Base-by-base conservation (phyloP, 2,888 invertebrate genomes). In the Microctonus aethiopoides region DNA sequence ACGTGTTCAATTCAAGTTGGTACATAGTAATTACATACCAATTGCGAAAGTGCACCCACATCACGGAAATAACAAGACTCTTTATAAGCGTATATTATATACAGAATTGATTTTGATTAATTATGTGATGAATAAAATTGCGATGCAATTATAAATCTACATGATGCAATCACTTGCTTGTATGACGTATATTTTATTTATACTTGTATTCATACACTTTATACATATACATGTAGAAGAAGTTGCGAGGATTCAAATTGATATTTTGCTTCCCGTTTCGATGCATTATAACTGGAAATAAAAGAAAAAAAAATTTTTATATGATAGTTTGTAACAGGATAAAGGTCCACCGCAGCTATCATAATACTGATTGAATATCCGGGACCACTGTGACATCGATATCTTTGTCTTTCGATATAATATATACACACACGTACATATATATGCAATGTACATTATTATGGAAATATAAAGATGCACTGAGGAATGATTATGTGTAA, bases 341-440 rank as follows among this genome's bases (percentile, higher is more conserved):
- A 84, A 80, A 75, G 75, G 68, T 80, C 79, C 79, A 81, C 81
- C 82, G 79, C 82, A 80, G 79, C 81, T 80, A 84, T 83, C 83
- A 80, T 81, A 84, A 83, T 81, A 83, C 80, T 76, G 68, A 74
- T 69, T 72, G 77, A 76, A 78, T 79, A 83, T 82, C 81, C 83
- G 81, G 80, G 73, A 77, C 39, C 20, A 16, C n/a, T 10, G 13
- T 56, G 63, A 41, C 63, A 63, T 63, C 67, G 65, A 71, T 64
- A 70, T 56, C 62, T 68, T 32, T 56, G 24, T 13, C 11, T 46
- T 46, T 46, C 16, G 3, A 46, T 46, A 46, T 46, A 46, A 20
- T n/a, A 46, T 39, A 39, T 39, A n/a, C n/a, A n/a, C n/a, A n/a
- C n/a, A n/a, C n/a, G n/a, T n/a, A n/a, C n/a, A n/a, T n/a, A n/a